Evolutionary conservation across 2,888 invertebrate genomes (phyloP).

Genomic region (Caenorhabditis uteleia): DNA sequence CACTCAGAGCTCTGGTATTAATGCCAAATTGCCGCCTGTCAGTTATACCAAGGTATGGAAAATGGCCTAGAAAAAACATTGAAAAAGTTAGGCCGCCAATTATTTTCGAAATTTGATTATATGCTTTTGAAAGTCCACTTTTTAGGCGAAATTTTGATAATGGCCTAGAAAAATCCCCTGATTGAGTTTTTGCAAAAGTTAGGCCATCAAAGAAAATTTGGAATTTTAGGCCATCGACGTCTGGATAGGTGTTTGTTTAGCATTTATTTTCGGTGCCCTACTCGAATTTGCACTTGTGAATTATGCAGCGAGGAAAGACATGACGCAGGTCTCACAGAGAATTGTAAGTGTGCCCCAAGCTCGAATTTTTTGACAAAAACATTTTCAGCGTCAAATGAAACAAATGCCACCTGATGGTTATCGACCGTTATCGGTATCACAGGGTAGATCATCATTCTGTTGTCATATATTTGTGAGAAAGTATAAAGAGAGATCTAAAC

Average conservation of each 20-base stretch:
- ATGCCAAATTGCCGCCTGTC: slow-evolving; percentile 67
- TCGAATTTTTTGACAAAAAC: not conserved
- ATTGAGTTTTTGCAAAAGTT: too few relatives aligned
- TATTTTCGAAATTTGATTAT: too few relatives aligned
- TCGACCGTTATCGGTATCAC: slow-evolving; percentile 42
- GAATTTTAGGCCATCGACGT: slow-evolving; percentile 65
- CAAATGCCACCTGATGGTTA: slow-evolving; percentile 46
- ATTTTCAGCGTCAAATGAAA: slow-evolving; percentile 48
- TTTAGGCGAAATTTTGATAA: too few relatives aligned
- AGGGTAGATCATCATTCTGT: slow-evolving; percentile 58
- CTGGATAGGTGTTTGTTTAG: slow-evolving; percentile 68
- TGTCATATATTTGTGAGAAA: slow-evolving; percentile 65
- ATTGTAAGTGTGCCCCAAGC: slow-evolving; percentile 18
- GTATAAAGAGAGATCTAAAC: slow-evolving; percentile 68
- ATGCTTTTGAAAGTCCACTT: too few relatives aligned
- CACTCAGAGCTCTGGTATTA: slow-evolving; percentile 74
- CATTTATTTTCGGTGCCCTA: slow-evolving; percentile 66
- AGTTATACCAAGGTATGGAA: slow-evolving; percentile 52
- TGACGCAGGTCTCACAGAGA: slow-evolving; percentile 45
- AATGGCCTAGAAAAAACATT: too few relatives aligned
- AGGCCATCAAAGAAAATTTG: too few relatives aligned
- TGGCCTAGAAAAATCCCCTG: not conserved
- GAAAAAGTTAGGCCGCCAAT: too few relatives aligned
- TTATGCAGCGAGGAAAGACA: slow-evolving; percentile 65
- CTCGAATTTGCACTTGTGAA: slow-evolving; percentile 68